Evolutionary conservation across 2,797 vertebrate species (phyloP).

Genomic region (Hafferia zeledoni): DNA sequence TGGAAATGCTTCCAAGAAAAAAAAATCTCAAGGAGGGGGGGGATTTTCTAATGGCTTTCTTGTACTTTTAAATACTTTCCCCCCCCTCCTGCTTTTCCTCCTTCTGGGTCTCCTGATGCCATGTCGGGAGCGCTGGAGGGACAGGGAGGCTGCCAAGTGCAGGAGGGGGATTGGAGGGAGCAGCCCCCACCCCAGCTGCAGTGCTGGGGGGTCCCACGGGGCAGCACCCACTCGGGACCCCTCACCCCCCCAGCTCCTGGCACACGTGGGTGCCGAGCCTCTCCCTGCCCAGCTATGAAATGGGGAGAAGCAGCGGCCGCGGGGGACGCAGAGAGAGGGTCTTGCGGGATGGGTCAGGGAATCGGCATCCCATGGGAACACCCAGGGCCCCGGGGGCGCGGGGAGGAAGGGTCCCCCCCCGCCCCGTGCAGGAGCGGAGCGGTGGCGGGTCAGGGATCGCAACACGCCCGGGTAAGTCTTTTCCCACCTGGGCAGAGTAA

Average conservation of each 20-base stretch:
- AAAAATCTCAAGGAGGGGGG: neutral
- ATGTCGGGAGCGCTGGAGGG: neutral
- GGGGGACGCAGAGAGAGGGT: neutral
- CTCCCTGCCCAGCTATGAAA: neutral
- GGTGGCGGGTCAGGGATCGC: neutral
- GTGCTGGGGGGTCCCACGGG: neutral
- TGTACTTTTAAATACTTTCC: neutral
- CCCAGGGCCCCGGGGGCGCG: neutral
- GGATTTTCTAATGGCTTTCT: neutral
- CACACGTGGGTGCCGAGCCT: neutral
- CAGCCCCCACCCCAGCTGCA: neutral
- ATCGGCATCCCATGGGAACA: neutral
- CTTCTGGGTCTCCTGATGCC: neutral
- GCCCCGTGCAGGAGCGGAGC: neutral
- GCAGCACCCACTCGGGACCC: neutral
- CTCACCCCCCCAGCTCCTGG: neutral
- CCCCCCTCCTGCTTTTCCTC: neutral
- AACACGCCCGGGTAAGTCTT: slow-evolving; percentile 32
- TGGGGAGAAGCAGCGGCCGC: neutral
- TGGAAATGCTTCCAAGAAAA: slow-evolving; percentile 18
- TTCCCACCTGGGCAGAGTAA: slow-evolving; percentile 29
- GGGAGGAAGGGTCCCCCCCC: neutral
- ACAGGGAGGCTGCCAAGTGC: neutral
- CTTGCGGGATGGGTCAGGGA: neutral
- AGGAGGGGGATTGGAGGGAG: neutral